Conservation (phyloP, 1,140 invertebrate species). For the Sarcophaga peregrina region DNA sequence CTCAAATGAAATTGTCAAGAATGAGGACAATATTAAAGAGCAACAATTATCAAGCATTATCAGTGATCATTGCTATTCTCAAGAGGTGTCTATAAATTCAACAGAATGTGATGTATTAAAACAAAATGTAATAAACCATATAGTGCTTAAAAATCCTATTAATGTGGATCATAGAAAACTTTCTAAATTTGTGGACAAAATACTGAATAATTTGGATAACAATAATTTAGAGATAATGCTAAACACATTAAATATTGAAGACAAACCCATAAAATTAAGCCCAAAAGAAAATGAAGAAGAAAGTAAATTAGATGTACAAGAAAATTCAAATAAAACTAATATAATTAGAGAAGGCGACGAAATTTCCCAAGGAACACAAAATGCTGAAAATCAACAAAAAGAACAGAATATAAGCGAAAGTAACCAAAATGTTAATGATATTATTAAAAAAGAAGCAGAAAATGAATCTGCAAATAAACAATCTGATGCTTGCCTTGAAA, state of each 20-base stretch:
- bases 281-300: not conserved
- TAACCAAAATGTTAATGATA: not conserved
- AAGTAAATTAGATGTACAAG: not conserved
- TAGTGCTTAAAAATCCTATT: too few species aligned
- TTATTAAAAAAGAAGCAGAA: not conserved
- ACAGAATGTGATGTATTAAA: conserved; percentile 4
- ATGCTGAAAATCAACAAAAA: not conserved
- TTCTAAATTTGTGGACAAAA: not conserved
- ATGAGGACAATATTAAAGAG: not conserved
- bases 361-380: not conserved
- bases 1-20: not conserved
- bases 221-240: not conserved
- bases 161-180: not conserved
- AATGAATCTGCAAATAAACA: too few species aligned
- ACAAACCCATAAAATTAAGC: not conserved
- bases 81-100: not conserved
- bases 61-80: conserved; percentile 32
- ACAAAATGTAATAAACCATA: conserved; percentile 6
- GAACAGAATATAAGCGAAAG: not conserved
- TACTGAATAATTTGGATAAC: not conserved
- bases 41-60: not conserved
- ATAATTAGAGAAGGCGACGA: not conserved
- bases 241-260: not conserved
- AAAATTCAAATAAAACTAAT: not conserved
- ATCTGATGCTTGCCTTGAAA: too few species aligned